A percentile compares a stretch with the other conserved stretches of the same genome.
Conservation (phyloP, 1,140 invertebrate genomes). For the Trissolcus basalis region DNA sequence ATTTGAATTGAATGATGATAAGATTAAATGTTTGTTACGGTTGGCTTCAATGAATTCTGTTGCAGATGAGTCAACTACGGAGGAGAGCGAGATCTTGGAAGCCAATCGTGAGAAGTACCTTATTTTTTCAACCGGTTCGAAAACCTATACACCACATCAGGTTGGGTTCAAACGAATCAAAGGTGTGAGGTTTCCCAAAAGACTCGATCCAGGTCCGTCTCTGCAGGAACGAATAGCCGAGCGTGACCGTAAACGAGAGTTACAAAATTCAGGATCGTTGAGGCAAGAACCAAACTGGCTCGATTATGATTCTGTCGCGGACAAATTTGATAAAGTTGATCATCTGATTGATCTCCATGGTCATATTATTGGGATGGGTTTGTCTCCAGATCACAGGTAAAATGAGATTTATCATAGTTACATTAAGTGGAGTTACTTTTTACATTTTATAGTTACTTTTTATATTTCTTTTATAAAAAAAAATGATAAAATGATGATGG, state of each 20-base stretch:
- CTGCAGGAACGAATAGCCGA: conserved; percentile 82
- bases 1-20: background rate
- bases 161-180: conserved; percentile 90
- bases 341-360: conserved; percentile 91
- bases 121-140: conserved; percentile 90
- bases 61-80: conserved; percentile 66
- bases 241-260: conserved; percentile 76
- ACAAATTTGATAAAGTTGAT: conserved; percentile 87
- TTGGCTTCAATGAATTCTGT: too few species aligned
- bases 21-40: background rate
- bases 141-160: conserved; percentile 92
- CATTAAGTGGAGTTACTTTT: background rate
- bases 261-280: conserved; percentile 72
- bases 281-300: conserved; percentile 81
- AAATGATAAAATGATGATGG: too few species aligned
- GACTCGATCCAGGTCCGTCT: conserved; percentile 82
- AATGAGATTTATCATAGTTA: background rate
- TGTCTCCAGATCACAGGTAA: conserved; percentile 90
- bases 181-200: conserved; percentile 83
- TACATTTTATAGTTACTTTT: too few species aligned
- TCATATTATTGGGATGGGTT: conserved; percentile 92
- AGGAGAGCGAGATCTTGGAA: conserved; percentile 75
- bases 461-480: too few species aligned
- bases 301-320: conserved; percentile 82
- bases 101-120: conserved; percentile 84